A percentile compares a stretch with the other conserved stretches of the same genome.
phyloP scores from a whole-genome alignment of 2,888 invertebrate genomes.

The Gerosis bhagava region DNA sequence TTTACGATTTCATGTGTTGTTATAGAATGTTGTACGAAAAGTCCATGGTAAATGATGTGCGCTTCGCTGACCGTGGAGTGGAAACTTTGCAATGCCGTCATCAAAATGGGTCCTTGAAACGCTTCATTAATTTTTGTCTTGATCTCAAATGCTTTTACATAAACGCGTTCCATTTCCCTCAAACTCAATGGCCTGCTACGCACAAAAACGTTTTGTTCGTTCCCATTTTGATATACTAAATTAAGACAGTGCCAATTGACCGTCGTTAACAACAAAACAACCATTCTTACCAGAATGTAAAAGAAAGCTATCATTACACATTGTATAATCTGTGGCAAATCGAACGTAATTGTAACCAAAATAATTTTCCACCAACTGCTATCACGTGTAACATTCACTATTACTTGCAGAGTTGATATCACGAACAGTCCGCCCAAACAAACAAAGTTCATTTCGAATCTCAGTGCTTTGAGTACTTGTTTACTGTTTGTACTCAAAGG shows the following conservation, averaged over 20 bases:
- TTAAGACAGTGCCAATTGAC: slow-evolving; percentile 48
- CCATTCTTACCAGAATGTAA: slow-evolving; percentile 49
- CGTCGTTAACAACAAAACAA: slow-evolving; percentile 46
- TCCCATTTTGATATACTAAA: too few species aligned
- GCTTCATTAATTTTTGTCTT: slow-evolving; percentile 51
- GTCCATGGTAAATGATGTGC: slow-evolving; percentile 61
- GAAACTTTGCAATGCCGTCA: slow-evolving; percentile 58
- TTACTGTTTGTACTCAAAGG: slow-evolving; percentile 37
- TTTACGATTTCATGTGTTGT: slow-evolving; percentile 52
- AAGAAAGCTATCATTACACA: slow-evolving; percentile 51
- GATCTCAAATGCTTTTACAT: slow-evolving; percentile 48
- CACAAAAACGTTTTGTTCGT: too few species aligned
- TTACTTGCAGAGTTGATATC: slow-evolving; percentile 42
- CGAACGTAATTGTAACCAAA: slow-evolving; percentile 51
- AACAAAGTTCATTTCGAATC: slow-evolving; percentile 43
- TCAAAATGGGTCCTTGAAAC: slow-evolving; percentile 57
- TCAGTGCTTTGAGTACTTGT: slow-evolving; percentile 40
- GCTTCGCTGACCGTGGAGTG: slow-evolving; percentile 62
- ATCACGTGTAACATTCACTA: slow-evolving; percentile 50
- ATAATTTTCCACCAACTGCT: slow-evolving; percentile 58
- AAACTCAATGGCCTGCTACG: too few species aligned
- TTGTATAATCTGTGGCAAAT: slow-evolving; percentile 59
- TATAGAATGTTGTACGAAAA: slow-evolving; percentile 41
- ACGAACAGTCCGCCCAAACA: slow-evolving; percentile 38
- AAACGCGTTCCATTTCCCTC: slow-evolving; percentile 51